phyloP scores from a whole-genome alignment of 2,113 vertebrate species.

The Lamprologus sp. region DNA sequence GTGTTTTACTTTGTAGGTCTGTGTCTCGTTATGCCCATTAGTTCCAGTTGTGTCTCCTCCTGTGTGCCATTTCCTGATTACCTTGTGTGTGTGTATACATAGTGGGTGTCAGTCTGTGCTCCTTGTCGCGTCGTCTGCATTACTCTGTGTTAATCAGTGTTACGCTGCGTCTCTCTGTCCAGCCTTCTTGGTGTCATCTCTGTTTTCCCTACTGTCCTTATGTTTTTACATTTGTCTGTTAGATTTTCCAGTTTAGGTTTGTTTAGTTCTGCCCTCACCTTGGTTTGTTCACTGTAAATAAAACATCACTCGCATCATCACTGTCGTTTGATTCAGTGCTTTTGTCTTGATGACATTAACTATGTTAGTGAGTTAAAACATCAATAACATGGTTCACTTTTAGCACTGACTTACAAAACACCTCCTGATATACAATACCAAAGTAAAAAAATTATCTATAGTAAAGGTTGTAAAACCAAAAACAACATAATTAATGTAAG shows the following conservation, averaged over 20 bases:
- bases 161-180: rapidly evolving
- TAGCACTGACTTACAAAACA: neutral
- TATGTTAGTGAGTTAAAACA: neutral
- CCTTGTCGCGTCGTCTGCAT: rapidly evolving
- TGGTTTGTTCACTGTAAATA: too few relatives aligned
- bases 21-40: too few relatives aligned
- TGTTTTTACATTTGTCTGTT: rapidly evolving
- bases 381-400: rapidly evolving
- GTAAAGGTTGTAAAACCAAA: rapidly evolving
- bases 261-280: too few relatives aligned
- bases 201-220: too few relatives aligned
- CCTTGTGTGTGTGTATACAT: rapidly evolving
- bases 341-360: neutral
- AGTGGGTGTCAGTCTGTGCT: neutral
- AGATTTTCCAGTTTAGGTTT: too few relatives aligned
- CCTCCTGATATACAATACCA: neutral
- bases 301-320: too few relatives aligned
- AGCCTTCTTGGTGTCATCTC: too few relatives aligned
- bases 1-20: too few relatives aligned
- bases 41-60: too few relatives aligned
- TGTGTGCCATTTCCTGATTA: neutral
- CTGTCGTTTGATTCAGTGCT: neutral
- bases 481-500: neutral
- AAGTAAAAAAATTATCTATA: neutral
- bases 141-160: neutral